Evolutionary conservation across 2,113 vertebrate genomes (phyloP).

Genomic region (Phyllostomus hastatus): DNA sequence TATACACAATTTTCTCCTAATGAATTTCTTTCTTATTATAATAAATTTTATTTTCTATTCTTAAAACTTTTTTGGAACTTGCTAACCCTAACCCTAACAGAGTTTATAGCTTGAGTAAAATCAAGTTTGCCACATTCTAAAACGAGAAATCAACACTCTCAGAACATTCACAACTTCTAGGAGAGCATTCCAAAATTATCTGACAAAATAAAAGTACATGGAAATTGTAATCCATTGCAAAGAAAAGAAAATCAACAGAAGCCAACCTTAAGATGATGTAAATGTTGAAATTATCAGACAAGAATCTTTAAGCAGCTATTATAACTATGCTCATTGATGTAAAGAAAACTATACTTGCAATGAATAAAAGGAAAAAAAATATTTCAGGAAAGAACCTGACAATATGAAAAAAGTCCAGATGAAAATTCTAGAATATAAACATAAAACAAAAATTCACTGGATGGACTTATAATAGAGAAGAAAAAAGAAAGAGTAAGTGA

Average conservation of each 20-base stretch:
- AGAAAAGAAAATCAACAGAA: background rate
- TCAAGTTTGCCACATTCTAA: background rate
- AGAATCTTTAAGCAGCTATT: background rate
- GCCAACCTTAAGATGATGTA: background rate
- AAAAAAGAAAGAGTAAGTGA: background rate
- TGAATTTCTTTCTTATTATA: background rate
- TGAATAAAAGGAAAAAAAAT: background rate
- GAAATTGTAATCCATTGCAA: conserved; percentile 4
- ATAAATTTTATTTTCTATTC: conserved; percentile 18
- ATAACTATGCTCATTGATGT: background rate
- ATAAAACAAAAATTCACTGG: background rate
- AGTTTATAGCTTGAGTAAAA: background rate
- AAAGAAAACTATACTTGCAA: background rate
- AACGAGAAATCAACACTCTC: background rate
- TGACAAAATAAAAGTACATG: background rate
- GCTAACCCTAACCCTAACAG: background rate
- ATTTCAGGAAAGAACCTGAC: background rate
- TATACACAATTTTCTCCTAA: background rate
- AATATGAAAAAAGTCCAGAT: background rate
- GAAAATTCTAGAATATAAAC: background rate
- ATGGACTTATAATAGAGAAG: background rate
- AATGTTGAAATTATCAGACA: background rate
- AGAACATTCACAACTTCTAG: background rate
- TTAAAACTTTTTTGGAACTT: background rate
- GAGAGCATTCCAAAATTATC: background rate